Evolutionary conservation across 2,888 invertebrate species (phyloP), one percentile per base, ranked within the genome.

Genomic region (Ormyrus pomaceus): DNA sequence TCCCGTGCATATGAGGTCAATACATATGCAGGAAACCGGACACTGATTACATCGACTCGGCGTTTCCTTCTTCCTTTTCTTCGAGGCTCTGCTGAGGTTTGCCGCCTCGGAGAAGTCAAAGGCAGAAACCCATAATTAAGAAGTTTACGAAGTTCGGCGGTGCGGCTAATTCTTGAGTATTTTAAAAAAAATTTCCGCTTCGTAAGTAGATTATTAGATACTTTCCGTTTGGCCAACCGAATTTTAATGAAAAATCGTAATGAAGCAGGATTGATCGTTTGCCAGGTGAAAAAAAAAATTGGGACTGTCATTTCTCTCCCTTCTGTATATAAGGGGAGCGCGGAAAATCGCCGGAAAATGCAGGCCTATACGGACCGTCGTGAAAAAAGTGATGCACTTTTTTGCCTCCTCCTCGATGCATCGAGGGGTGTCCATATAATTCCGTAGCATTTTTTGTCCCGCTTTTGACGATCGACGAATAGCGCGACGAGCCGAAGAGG

Each of bases 211-310:
- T 19, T 1, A 19, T 19, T 19, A 19, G 19, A 19, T 19, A 19
- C 19, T 19, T 19, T 19, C 19, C 19, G 50, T 46, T 64, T 56
- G 56, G 34, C 48, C 50, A 62, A 76, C 69, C 19, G 68, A 62
- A 64, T 53, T 56, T 7, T 19, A 48, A 69, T 69, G 69, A 76
- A 69, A 69, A 77, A 64, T 77, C 62, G 48, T 50, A 7, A 48
- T 64, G 50, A 74, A 48, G 6, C 13, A 13, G 56, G 50, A 48
- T 19, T 50, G 58, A 61, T 76, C 56, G 6, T 50, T 19, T n/a
- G 11, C 4, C 8, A 50, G 13, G 6, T 55, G 10, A 64, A 51
- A 64, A 73, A 55, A 46, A 74, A 58, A 77, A 61, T 19, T 19
- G 19, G 55, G 55, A 45, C 34, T 58, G 75, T 61, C 61, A 61